These are phyloP conservation scores for Fabriciana adippe DNA, from an alignment of 2,888 invertebrate genomes.

Conservation along the genomic window DNA sequence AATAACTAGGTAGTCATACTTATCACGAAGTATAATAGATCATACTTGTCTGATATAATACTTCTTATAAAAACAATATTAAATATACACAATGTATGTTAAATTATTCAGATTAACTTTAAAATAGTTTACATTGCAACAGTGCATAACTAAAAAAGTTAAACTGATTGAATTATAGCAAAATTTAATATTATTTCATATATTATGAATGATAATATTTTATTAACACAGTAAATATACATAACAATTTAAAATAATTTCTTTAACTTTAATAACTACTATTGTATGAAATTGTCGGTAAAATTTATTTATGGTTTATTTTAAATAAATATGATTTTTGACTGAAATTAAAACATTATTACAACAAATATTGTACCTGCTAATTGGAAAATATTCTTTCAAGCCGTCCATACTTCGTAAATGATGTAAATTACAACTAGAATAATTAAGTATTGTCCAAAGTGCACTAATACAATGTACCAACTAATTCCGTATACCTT, in stretches of 20 bases:
- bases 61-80: not conserved
- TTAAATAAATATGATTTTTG: not conserved
- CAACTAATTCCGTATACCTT: constrained; percentile 17
- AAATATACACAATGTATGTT: not conserved
- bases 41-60: constrained; percentile 10
- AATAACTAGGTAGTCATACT: constrained; percentile 5
- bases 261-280: too few relatives aligned
- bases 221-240: too few relatives aligned
- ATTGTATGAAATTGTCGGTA: too few relatives aligned
- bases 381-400: constrained; percentile 28
- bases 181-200: too few relatives aligned
- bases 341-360: too few relatives aligned
- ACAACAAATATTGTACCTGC: constrained; percentile 21
- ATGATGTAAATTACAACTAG: not conserved
- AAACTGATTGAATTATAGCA: too few relatives aligned
- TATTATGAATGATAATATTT: too few relatives aligned
- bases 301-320: too few relatives aligned
- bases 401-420: constrained; percentile 6
- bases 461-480: not conserved
- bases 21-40: constrained; percentile 18
- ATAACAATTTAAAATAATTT: too few relatives aligned
- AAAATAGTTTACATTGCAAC: too few relatives aligned
- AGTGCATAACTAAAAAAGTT: too few relatives aligned
- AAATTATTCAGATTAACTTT: too few relatives aligned
- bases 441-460: constrained; percentile 8